phyloP scores from a whole-genome alignment of 2,113 vertebrate genomes.

The Cryptotis parvus region DNA sequence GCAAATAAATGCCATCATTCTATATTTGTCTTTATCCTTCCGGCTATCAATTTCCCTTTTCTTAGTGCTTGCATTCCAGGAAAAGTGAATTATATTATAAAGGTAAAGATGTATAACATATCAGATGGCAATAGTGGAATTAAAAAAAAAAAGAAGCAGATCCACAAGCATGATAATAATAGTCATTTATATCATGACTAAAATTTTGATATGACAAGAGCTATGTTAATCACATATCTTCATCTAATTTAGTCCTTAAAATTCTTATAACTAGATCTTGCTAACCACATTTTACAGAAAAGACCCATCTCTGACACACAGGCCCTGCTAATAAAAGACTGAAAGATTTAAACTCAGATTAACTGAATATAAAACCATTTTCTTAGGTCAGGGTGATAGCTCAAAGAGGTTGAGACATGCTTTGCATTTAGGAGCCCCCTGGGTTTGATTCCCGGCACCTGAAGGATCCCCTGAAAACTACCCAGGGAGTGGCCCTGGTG shows the following conservation, averaged over 20 bases:
- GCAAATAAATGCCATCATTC: too few species aligned
- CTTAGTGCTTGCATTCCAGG: background rate
- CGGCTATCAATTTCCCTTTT: too few species aligned
- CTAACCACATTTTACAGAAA: background rate
- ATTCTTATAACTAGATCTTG: constrained; percentile 12
- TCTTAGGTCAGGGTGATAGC: background rate
- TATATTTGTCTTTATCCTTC: too few species aligned
- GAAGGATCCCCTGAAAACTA: too few species aligned
- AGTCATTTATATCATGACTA: background rate
- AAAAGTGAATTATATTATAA: background rate
- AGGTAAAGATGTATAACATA: background rate
- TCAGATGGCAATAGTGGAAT: background rate
- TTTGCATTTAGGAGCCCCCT: too few species aligned
- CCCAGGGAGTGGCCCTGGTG: too few species aligned
- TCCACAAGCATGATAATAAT: constrained; percentile 7
- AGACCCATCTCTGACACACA: background rate
- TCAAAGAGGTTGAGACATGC: too few species aligned
- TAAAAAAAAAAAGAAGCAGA: constrained; percentile 36
- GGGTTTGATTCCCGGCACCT: too few species aligned
- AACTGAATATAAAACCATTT: background rate
- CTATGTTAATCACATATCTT: background rate
- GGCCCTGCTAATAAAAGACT: background rate
- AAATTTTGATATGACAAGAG: background rate
- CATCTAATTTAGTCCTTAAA: background rate
- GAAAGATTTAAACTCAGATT: background rate